phyloP scores from a whole-genome alignment of 2,797 vertebrate species.

The Chelmon rostratus region DNA sequence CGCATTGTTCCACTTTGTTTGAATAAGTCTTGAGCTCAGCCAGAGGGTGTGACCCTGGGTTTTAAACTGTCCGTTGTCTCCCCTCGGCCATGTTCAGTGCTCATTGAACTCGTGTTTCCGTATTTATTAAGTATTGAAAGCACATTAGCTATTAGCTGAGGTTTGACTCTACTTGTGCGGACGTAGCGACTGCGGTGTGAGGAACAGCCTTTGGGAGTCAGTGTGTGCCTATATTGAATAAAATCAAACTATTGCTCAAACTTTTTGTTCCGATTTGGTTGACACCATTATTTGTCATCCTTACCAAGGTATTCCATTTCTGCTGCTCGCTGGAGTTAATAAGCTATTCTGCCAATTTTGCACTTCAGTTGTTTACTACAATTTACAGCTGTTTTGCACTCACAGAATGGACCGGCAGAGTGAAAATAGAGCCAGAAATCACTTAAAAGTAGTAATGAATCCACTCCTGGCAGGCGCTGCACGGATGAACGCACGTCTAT shows the following conservation, averaged over 20 bases:
- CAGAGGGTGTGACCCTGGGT: neutral
- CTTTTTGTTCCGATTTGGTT: neutral
- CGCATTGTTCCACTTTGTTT: neutral
- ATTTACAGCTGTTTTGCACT: conserved; percentile 22
- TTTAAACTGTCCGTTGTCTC: neutral
- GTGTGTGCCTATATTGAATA: neutral
- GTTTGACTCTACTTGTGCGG: neutral
- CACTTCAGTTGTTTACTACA: conserved; percentile 25
- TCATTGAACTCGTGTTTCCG: neutral
- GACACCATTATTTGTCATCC: neutral
- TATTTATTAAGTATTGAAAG: neutral
- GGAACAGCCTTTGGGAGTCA: neutral
- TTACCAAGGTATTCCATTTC: neutral
- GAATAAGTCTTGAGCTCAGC: neutral
- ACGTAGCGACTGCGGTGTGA: neutral
- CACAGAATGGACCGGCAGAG: neutral
- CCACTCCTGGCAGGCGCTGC: conserved; percentile 8
- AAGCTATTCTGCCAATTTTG: conserved; percentile 7
- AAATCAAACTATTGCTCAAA: neutral
- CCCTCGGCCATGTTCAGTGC: too few species aligned
- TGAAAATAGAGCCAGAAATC: neutral
- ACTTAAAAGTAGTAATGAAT: conserved; percentile 28
- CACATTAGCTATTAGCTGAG: neutral
- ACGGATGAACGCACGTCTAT: conserved; percentile 6
- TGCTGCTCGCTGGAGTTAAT: neutral